Evolutionary conservation across 2,797 vertebrate species (phyloP).

Genomic region (Thunnus albacares): DNA sequence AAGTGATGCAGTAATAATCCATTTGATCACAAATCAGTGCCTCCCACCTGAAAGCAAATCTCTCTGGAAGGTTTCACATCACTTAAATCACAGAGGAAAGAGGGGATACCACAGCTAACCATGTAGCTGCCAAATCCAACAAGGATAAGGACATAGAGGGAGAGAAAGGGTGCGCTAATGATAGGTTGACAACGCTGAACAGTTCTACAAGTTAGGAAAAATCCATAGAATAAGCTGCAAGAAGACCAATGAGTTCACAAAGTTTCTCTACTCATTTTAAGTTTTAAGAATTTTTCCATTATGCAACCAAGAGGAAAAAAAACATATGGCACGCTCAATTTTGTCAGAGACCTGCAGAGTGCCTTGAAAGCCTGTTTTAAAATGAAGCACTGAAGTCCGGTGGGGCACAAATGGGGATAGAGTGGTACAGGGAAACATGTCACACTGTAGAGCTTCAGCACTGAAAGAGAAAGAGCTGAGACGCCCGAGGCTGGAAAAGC

Average conservation of each 20-base stretch:
- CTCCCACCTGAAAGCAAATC: constrained; percentile 67
- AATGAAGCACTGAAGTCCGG: constrained; percentile 32
- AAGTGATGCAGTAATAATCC: constrained; percentile 63
- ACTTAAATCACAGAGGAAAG: constrained; percentile 33
- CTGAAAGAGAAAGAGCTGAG: constrained; percentile 25
- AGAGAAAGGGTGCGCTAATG: constrained; percentile 51
- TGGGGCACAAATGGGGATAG: constrained; percentile 7
- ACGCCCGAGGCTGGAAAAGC: constrained; percentile 37
- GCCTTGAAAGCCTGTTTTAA: constrained; percentile 43
- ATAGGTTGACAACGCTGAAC: constrained; percentile 48
- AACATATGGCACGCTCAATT: constrained; percentile 48
- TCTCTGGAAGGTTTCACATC: constrained; percentile 47
- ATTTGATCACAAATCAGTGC: constrained; percentile 69
- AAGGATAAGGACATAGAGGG: constrained; percentile 39
- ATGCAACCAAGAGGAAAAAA: constrained; percentile 47
- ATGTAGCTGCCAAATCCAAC: constrained; percentile 37
- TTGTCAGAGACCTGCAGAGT: constrained; percentile 36
- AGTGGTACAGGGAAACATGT: constrained; percentile 20
- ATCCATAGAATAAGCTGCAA: constrained; percentile 46
- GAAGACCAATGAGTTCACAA: constrained; percentile 26
- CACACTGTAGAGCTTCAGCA: constrained; percentile 2
- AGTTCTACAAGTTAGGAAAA: constrained; percentile 37
- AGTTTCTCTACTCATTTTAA: constrained; percentile 26
- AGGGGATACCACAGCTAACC: constrained; percentile 27
- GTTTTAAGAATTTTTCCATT: constrained; percentile 49